These are phyloP conservation scores for Xenops minutus DNA, from an alignment of 2,797 vertebrate genomes.

Conservation along the genomic window DNA sequence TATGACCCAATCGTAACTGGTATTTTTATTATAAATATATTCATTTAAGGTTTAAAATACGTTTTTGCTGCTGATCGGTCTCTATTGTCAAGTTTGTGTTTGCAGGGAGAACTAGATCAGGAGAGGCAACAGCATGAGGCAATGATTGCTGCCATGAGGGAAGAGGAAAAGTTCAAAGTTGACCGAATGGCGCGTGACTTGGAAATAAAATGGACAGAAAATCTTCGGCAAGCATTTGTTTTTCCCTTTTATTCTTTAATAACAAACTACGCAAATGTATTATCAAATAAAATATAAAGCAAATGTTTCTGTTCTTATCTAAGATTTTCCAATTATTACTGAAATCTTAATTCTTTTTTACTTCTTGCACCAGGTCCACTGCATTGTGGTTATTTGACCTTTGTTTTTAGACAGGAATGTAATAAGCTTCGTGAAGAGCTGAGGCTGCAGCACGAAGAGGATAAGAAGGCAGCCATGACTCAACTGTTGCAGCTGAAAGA, in stretches of 20 bases:
- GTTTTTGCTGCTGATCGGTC: conserved; percentile 45
- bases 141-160: conserved; percentile 87
- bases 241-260: neutral
- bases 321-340: neutral
- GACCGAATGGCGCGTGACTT: conserved; percentile 94
- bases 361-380: neutral
- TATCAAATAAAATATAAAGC: neutral
- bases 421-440: conserved; percentile 95
- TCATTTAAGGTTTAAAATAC: neutral
- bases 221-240: conserved; percentile 82
- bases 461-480: conserved; percentile 87
- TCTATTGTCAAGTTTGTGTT: conserved; percentile 58
- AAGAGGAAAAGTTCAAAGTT: conserved; percentile 92
- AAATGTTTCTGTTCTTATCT: neutral
- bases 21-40: neutral
- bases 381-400: conserved; percentile 1
- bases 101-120: conserved; percentile 88
- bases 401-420: conserved; percentile 89
- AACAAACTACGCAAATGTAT: neutral
- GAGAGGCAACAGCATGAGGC: conserved; percentile 91
- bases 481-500: conserved; percentile 92
- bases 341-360: neutral
- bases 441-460: conserved; percentile 89
- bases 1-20: neutral
- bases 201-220: conserved; percentile 97